These are phyloP conservation scores for Drosophila percnosoma DNA, from an alignment of 2,888 invertebrate species.

Conservation along the genomic window DNA sequence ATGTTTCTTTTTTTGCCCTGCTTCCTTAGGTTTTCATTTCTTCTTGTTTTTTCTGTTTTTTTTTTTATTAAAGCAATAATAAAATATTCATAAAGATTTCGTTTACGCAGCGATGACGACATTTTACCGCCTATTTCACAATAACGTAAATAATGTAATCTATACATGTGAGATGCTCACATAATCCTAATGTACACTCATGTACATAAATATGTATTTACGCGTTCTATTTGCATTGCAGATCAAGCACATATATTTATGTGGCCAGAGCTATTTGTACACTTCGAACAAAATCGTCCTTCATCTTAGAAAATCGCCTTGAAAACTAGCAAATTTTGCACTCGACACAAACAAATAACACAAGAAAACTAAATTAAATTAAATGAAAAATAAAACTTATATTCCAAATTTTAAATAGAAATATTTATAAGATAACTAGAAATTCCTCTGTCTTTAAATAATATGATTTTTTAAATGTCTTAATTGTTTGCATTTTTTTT, in stretches of 20 bases:
- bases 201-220: conserved; percentile 6
- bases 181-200: conserved; percentile 4
- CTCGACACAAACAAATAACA: too few species aligned
- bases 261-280: conserved; percentile 3
- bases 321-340: not conserved
- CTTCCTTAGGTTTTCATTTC: conserved; percentile 15
- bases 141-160: conserved; percentile 44
- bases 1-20: conserved; percentile 29
- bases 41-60: conserved; percentile 3
- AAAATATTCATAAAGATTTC: conserved; percentile 82
- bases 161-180: conserved; percentile 22
- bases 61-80: conserved; percentile 73
- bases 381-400: conserved; percentile 3
- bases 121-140: conserved; percentile 56
- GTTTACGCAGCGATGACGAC: conserved; percentile 60
- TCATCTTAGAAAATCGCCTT: not conserved
- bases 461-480: too few species aligned
- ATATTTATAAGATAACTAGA: too few species aligned
- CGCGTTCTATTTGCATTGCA: conserved; percentile 10
- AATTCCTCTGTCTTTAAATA: too few species aligned
- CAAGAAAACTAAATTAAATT: too few species aligned
- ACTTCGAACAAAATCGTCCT: not conserved
- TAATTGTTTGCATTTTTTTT: too few species aligned
- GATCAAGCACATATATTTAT: not conserved
- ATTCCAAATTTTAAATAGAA: conserved; percentile 39